Percentiles rank a stretch among this genome's conserved stretches.
Conservation (phyloP, 2,113 vertebrate genomes). For the Sebastes fasciatus region DNA sequence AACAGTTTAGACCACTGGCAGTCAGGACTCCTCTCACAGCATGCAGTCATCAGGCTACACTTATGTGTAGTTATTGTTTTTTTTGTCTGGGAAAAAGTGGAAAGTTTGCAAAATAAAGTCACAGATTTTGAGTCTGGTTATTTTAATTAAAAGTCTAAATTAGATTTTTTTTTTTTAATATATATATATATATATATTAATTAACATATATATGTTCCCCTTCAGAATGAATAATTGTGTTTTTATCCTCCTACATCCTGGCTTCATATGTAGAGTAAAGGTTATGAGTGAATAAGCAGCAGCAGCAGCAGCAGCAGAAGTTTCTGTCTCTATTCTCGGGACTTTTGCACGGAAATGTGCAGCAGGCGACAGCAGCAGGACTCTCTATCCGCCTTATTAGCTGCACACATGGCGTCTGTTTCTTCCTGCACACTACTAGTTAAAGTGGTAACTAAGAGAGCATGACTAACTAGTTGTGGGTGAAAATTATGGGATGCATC, state of each 20-base stretch:
- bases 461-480: conserved; percentile 87
- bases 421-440: conserved; percentile 73
- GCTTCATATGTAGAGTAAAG: conserved; percentile 5
- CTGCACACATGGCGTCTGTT: conserved; percentile 27
- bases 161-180: too few species aligned
- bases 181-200: not conserved
- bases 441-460: conserved; percentile 79
- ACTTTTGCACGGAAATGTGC: conserved; percentile 44
- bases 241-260: not conserved
- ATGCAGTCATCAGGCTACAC: conserved; percentile 9
- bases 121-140: too few species aligned
- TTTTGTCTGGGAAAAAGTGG: not conserved
- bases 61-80: not conserved
- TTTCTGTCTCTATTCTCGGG: conserved; percentile 60
- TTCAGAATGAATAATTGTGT: too few species aligned
- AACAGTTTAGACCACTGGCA: conserved; percentile 68
- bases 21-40: conserved; percentile 42
- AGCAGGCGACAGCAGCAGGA: conserved; percentile 45
- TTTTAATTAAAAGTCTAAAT: not conserved
- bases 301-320: conserved; percentile 39
- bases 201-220: not conserved
- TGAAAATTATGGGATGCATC: conserved; percentile 94
- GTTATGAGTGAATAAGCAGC: not conserved
- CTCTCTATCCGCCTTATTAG: conserved; percentile 26
- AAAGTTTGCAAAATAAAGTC: conserved; percentile 14